Conservation (phyloP, 2,888 invertebrate species). For the Drosophila sordidula region DNA sequence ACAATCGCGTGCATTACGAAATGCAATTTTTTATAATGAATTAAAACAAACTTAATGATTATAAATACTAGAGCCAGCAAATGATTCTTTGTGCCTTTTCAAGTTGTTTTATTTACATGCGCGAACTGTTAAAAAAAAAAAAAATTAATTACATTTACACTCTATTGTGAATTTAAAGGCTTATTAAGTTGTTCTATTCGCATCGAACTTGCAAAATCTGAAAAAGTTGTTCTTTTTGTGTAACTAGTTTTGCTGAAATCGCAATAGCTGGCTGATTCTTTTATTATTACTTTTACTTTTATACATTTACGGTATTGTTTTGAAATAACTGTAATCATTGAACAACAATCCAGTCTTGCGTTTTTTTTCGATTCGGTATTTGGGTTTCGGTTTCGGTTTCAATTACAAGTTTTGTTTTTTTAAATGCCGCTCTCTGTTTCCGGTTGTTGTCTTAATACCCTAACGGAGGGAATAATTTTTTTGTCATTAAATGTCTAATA, state of each 20-base stretch:
- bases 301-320: not conserved
- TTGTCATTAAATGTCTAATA: no score
- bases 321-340: slow-evolving; percentile 19
- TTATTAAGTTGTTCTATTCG: no score
- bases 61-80: no score
- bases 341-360: not conserved
- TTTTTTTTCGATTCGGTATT: slow-evolving; percentile 9
- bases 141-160: no score
- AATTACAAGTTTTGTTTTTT: slow-evolving; percentile 2
- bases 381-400: slow-evolving; percentile 5
- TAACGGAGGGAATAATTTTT: not conserved
- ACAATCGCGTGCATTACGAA: no score
- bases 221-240: not conserved
- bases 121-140: no score
- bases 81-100: not conserved
- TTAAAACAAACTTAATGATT: no score
- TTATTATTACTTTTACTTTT: not conserved
- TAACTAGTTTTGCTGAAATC: not conserved
- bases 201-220: not conserved
- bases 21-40: no score
- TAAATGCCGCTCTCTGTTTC: not conserved
- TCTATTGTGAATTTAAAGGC: no score
- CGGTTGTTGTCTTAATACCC: not conserved
- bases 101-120: not conserved
- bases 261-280: slow-evolving; percentile 3